Base-by-base conservation (phyloP, 2,888 invertebrate species). In the Dendrolimus houi region DNA sequence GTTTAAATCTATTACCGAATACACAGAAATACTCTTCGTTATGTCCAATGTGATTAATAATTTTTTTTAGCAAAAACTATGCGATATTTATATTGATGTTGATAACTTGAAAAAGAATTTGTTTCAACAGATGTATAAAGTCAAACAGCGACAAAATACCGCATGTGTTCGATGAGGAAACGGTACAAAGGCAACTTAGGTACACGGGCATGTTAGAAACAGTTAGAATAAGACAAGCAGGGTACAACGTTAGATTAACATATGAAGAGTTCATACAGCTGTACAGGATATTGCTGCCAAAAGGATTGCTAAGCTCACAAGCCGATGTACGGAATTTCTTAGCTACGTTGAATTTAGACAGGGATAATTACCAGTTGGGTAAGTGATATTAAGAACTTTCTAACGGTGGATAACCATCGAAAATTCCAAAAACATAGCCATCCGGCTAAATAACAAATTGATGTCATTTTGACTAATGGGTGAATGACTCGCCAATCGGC, bases 171-270 rank as follows among this genome's bases (percentile, higher is more conserved):
- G 97, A 98, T 81, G 97, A 98, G 71, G 96, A 97, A 62, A 96
- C 98, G 0, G 98, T 98, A 9, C 95, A 98, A 72, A 92, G 98
- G 56, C 92, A 92, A 64, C 90, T 99, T 59, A 92, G 98, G 9
- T 99, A 99, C 84, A 98, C 98, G 0, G 99, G 99, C 61, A 99
- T 98, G 98, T 78, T 99, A 71, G 98, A 98, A 79, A 99, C 98
- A 0, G 98, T 98, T 12, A 92, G 98, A 68, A 98, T 99, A 63
- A 91, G 98, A 56, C 97, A 98, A 77, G 98, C 98, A 1, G 98
- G 98, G 1, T 99, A 98, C 88, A 98, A 98, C 82, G 98, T 98
- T 61, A 92, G 98, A 52, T 92, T 98, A 52, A 95, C 96, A 0
- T 98, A 98, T 82, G 97, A 98, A 78, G 98, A 98, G 84, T 99